Evolutionary conservation across 2,888 invertebrate species (phyloP), one percentile per base, ranked within the genome.

Genomic region (Latrodectus hesperus): DNA sequence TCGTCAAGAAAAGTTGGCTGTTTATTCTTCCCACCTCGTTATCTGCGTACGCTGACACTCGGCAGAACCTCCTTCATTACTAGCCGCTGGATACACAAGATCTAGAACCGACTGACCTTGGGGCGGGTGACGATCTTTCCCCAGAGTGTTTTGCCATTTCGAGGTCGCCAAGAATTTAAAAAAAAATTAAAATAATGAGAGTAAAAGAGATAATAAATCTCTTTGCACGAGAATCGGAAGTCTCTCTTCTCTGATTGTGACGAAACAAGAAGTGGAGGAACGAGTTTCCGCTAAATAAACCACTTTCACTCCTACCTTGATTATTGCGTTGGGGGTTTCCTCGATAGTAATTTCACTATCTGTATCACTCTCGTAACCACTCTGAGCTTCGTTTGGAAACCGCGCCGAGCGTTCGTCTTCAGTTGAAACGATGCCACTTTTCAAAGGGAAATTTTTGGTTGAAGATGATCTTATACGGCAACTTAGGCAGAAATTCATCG

Each of bases 391-490:
- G 16, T 16, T 16, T 55, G 55, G 16, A 11, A 16, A 55, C 8
- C 16, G 12, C 16, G 11, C 55, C 3, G 55, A 55, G 3, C 11
- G 55, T 55, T 55, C 55, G 2, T 65, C 17, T 4, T 76, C 49
- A 14, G n/a, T 64, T 65, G 14, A 38, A n/a, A n/a, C 64, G 9
- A 84, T 84, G 84, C 84, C 84, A 17, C 65, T 84, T 16, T 84
- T 84, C 51, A 84, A 84, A 67, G 73, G 78, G 22, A 84, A 84
- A 14, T 84, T 71, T 67, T 12, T 49, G 4, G 78, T 84, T 8
- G 53, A 51, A 4, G 78, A 84, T 14, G 73, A 73, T n/a, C 67
- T 68, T 14, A 26, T 84, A 8, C 9, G 49, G 9, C 55, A 84
- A 3, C 78, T 84, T 11, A 78, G 84, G 68, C 77, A 64, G 1